Percentiles rank a stretch among this genome's conserved stretches.
phyloP scores from a whole-genome alignment of 1,140 invertebrate genomes.

The Drosophila saltans region DNA sequence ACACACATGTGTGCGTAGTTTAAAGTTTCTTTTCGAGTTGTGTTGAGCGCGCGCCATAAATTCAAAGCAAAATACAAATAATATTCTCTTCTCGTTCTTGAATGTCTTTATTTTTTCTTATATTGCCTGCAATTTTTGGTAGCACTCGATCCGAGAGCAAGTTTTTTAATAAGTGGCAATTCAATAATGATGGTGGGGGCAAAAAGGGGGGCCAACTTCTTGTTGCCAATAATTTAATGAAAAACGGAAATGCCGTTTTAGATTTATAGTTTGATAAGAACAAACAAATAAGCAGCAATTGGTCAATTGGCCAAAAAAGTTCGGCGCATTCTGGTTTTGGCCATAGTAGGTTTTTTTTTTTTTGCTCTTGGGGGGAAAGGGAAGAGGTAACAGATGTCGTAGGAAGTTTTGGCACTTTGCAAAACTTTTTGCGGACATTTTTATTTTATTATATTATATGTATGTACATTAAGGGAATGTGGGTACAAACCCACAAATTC shows the following conservation, averaged over 20 bases:
- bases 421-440: background rate
- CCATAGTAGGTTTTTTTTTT: background rate
- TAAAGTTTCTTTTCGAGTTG: slow-evolving; percentile 8
- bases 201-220: slow-evolving; percentile 34
- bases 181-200: background rate
- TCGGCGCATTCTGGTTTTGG: slow-evolving; percentile 20
- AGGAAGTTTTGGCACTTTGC: background rate
- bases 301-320: slow-evolving; percentile 42
- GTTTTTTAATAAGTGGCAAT: slow-evolving; percentile 68
- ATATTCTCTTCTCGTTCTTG: slow-evolving; percentile 36
- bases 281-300: slow-evolving; percentile 40
- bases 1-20: slow-evolving; percentile 15
- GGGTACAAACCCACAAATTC: no score
- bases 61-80: slow-evolving; percentile 67
- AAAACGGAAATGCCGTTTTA: slow-evolving; percentile 74
- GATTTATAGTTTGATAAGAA: slow-evolving; percentile 73
- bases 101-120: background rate
- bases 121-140: background rate
- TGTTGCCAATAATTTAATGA: slow-evolving; percentile 72
- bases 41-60: slow-evolving; percentile 44
- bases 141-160: slow-evolving; percentile 28
- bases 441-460: no score
- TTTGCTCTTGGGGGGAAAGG: background rate
- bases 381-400: background rate
- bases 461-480: no score